Base-by-base conservation (phyloP, 2,888 invertebrate genomes). In the Lepidochrysops patricia region DNA sequence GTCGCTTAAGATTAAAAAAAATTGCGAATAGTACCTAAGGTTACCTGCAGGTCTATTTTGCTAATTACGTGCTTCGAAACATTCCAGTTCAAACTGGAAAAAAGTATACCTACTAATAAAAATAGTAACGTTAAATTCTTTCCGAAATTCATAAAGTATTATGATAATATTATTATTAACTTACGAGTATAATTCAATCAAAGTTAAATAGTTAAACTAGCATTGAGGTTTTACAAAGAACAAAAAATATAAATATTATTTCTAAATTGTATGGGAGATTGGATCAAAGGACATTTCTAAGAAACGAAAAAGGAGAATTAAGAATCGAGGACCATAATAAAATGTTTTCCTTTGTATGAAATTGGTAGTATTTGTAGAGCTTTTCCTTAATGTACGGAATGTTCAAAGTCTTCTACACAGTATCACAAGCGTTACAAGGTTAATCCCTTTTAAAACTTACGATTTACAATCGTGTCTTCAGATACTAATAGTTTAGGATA, bases 361-460 rank as follows among this genome's bases (percentile, higher is more conserved):
- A 19, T 15, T 7, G 2, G 19, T 15, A 37, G 19, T 43, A 23
- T 43, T 43, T 23, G 0, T 6, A 29, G 19, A 43, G 19, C 13
- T 4, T 26, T 50, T 26, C 50, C 50, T 26, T 26, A n/a, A 26
- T 25, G 13, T 50, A 26, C 26, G 19, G 9, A 43, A 43, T 43
- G 12, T 23, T 43, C 12, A 12, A 43, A 43, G 9, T 43, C 19
- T 12, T 12, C 26, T 23, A 50, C 49, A 13, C 2, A 50, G 6
- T 5, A 37, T 13, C 4, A 1, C n/a, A 50, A 50, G 50, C 15
- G 26, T 5, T 7, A 50, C 26, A 50, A 50, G 50, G 50, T 50
- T n/a, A n/a, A 37, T n/a, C n/a, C 25, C 49, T 50, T n/a, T 50
- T 50, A 50, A n/a, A 26, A 25, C 25, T 50, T 50, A 13, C 50